Evolutionary conservation across 2,113 vertebrate genomes (phyloP).

Genomic region (Muntiacus reevesi): DNA sequence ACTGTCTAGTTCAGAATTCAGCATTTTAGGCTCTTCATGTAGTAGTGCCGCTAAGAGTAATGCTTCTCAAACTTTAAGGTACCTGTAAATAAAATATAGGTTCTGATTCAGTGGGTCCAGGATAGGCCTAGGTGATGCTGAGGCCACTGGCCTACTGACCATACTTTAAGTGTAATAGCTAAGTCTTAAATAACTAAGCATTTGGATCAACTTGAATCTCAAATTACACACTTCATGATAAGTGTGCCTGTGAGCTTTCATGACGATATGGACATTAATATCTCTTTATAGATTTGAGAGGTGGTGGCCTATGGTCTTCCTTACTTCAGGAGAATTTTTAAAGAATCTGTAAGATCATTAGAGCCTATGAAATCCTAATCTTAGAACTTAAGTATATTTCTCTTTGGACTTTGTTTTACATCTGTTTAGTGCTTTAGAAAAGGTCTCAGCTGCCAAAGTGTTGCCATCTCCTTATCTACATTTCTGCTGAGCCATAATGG

Average conservation of each 20-base stretch:
- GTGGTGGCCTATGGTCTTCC: not conserved
- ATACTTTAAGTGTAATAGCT: not conserved
- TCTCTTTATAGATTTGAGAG: not conserved
- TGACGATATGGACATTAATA: not conserved
- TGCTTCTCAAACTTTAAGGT: not conserved
- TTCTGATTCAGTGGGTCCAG: not conserved
- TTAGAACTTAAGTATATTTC: not conserved
- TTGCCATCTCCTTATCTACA: not conserved
- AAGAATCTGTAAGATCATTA: not conserved
- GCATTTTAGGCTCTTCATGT: not conserved
- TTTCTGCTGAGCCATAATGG: not conserved
- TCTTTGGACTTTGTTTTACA: not conserved
- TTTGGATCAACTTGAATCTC: not conserved
- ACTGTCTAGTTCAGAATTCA: not conserved
- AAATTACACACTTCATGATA: not conserved
- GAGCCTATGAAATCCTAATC: not conserved
- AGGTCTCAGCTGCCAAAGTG: not conserved
- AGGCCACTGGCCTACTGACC: not conserved
- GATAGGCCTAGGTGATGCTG: not conserved
- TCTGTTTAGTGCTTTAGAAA: not conserved
- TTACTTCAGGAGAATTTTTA: not conserved
- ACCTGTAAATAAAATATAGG: not conserved
- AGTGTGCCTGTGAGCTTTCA: not conserved
- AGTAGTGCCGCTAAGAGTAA: not conserved
- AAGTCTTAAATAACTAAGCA: not conserved